A percentile compares a stretch with the other conserved stretches of the same genome.
These are phyloP conservation scores for Sclerurus mexicanus DNA, from an alignment of 2,113 vertebrate species.

Conservation along the genomic window DNA sequence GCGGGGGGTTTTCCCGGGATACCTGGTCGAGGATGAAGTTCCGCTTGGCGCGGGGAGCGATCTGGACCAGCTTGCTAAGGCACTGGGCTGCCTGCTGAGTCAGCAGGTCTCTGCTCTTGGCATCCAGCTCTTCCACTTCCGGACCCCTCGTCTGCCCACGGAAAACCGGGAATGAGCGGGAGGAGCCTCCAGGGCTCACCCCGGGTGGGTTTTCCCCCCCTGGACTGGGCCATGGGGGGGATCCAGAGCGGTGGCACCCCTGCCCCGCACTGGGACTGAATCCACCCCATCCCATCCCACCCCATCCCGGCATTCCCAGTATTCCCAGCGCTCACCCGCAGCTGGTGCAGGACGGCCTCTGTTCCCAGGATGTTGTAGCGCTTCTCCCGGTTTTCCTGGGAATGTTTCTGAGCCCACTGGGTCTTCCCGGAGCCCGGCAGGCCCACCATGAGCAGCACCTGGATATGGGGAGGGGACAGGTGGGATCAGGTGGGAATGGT, in stretches of 20 bases:
- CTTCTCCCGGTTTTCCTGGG: background rate
- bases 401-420: slow-evolving; percentile 1
- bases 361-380: slow-evolving; percentile 3
- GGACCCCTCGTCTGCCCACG: background rate
- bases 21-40: slow-evolving; percentile 6
- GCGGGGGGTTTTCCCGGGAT: background rate
- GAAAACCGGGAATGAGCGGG: background rate
- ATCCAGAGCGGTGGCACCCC: too few species aligned
- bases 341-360: background rate
- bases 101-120: background rate
- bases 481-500: background rate
- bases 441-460: slow-evolving; percentile 17
- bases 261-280: too few species aligned
- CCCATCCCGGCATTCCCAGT: rapidly evolving
- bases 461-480: background rate
- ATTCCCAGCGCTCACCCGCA: background rate
- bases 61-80: slow-evolving; percentile 16
- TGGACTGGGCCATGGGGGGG: too few species aligned
- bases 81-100: background rate
- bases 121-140: background rate
- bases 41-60: background rate
- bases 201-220: too few species aligned
- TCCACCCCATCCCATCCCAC: rapidly evolving
- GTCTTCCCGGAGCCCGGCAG: background rate
- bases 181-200: too few species aligned